These are phyloP conservation scores for Addax nasomaculatus DNA, from an alignment of 2,113 vertebrate species.

Conservation along the genomic window DNA sequence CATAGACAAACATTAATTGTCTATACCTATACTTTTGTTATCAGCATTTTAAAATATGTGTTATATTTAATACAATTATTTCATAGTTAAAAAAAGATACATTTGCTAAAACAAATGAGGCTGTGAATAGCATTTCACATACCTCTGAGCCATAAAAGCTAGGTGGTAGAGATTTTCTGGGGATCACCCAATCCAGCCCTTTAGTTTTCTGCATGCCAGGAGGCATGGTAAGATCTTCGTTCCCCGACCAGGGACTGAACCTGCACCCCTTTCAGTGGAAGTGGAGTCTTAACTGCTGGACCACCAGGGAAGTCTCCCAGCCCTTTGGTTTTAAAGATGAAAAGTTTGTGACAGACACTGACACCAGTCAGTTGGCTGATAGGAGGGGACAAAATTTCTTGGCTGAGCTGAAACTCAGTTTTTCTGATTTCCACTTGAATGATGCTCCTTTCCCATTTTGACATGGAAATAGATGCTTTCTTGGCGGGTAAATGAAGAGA, in stretches of 20 bases:
- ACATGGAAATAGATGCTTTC: background rate
- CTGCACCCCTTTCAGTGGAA: background rate
- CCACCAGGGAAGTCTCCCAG: background rate
- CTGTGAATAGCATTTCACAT: background rate
- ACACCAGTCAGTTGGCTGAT: background rate
- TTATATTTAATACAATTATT: background rate
- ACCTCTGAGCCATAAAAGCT: background rate
- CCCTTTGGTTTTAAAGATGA: background rate
- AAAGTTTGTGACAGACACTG: background rate
- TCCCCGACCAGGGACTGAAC: background rate
- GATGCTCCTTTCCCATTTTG: background rate
- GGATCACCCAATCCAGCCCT: background rate
- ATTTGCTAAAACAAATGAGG: background rate
- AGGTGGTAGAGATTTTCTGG: background rate
- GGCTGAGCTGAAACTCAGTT: background rate
- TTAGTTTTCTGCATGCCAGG: background rate
- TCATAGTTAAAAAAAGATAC: background rate
- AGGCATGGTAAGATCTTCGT: background rate
- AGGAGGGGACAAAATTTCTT: no score
- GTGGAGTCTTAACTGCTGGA: background rate
- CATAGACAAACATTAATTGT: background rate
- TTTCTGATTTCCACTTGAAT: background rate
- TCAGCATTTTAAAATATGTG: background rate
- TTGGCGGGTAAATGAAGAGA: no score
- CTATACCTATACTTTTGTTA: background rate